These are phyloP conservation scores for Pseudolaguvia tuberculata DNA, from an alignment of 2,113 vertebrate genomes.

Conservation along the genomic window DNA sequence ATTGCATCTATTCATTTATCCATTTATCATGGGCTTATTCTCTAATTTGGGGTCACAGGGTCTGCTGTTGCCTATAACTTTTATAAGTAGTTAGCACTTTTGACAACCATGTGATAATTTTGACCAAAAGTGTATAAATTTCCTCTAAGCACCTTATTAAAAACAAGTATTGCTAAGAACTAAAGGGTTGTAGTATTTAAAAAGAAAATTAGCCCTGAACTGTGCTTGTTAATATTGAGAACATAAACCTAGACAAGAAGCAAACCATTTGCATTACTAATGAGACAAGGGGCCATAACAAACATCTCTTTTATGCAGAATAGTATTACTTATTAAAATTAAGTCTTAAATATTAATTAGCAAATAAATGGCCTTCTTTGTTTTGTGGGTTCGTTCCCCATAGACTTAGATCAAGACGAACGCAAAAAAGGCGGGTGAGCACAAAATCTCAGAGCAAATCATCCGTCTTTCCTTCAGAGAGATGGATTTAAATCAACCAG, in stretches of 20 bases:
- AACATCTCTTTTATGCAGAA: slow-evolving; percentile 64
- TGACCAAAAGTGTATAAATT: too few species aligned
- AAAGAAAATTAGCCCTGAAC: slow-evolving; percentile 68
- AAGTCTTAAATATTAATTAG: slow-evolving; percentile 69
- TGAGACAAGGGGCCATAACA: slow-evolving; percentile 62
- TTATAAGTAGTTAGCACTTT: too few species aligned
- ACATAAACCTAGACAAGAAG: slow-evolving; percentile 65
- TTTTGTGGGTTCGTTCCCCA: slow-evolving; percentile 50
- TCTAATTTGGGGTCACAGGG: too few species aligned
- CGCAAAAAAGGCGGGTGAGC: slow-evolving; percentile 9
- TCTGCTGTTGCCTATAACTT: too few species aligned
- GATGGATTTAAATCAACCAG: slow-evolving; percentile 66
- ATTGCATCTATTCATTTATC: too few species aligned
- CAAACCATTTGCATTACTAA: slow-evolving; percentile 62
- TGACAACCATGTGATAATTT: slow-evolving; percentile 5
- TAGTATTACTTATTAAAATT: slow-evolving; percentile 72
- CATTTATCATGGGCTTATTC: too few species aligned
- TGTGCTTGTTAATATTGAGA: slow-evolving; percentile 69
- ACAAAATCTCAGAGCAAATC: slow-evolving; percentile 53
- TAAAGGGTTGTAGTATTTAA: slow-evolving; percentile 66
- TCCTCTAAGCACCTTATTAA: slow-evolving; percentile 36
- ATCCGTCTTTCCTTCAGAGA: slow-evolving; percentile 54
- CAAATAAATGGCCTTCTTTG: slow-evolving; percentile 65
- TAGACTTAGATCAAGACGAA: slow-evolving; percentile 42
- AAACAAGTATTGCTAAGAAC: slow-evolving; percentile 62